Base-by-base conservation (phyloP, 2,888 invertebrate species). In the Halictus ligatus region DNA sequence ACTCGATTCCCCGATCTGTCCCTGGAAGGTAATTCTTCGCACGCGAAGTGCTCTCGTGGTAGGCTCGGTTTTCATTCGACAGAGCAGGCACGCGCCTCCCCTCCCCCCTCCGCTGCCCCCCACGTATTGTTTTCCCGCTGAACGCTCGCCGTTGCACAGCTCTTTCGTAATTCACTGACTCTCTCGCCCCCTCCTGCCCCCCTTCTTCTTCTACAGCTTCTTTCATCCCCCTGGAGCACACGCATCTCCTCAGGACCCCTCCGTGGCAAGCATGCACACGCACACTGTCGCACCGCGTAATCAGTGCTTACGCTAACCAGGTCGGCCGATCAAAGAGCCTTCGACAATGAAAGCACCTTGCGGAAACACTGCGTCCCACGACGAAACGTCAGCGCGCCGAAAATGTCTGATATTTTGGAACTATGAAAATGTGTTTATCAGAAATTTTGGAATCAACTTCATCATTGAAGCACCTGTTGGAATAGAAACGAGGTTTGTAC, bases 261-360 rank as follows among this genome's bases (percentile, higher is more conserved):
- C 69, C 4, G 58, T 78, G 21, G 43, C 40, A 50, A 78, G 13
- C 48, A 64, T 15, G 50, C 35, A 35, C 67, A 58, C 15, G 50
- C 46, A 67, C 67, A 21, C 35, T 35, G 1, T 69, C 29, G 48
- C 40, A 64, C 71, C 46, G 67, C 78, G 82, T 89, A 90, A 90
- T 90, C 91, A 89, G 84, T 85, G 83, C 74, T 81, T 86, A 88
- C n/a, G n/a, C 80, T 71, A 86, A 73, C 75, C 87, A 85, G 87
- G 75, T 60, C 75, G 82, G 40, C 77, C 88, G 84, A 90, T 90
- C 90, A 90, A 90, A 90, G 86, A 83, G 67, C 73, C 12, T 64
- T 35, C 46, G 71, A 86, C 82, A 84, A 85, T 84, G 60, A 78
- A 50, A 73, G 72, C 82, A 80, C 81, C 79, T 67, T 74, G 48